A percentile compares a stretch with the other conserved stretches of the same genome.
phyloP scores from a whole-genome alignment of 2,888 invertebrate species.

The Drosophila affinis region DNA sequence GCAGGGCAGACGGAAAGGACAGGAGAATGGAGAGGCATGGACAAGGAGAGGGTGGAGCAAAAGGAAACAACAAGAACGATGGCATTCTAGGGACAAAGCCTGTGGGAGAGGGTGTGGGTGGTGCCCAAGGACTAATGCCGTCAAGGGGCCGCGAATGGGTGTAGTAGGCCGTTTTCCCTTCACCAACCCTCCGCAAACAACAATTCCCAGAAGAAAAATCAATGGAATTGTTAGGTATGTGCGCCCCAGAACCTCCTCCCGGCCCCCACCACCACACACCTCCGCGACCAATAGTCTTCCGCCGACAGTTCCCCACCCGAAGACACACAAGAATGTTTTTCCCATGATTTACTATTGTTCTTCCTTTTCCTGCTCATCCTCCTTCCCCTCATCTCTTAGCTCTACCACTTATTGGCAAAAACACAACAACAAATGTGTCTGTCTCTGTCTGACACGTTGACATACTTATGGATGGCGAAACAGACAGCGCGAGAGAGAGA shows the following conservation, averaged over 20 bases:
- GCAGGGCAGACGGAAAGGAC: slow-evolving; percentile 47
- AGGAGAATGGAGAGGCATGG: slow-evolving; percentile 9
- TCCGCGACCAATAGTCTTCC: slow-evolving; percentile 4
- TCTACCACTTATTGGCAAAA: background rate
- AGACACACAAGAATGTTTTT: slow-evolving; percentile 23
- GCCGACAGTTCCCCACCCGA: background rate
- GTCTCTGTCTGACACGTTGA: slow-evolving; percentile 57
- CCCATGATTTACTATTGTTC: slow-evolving; percentile 54
- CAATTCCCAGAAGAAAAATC: slow-evolving; percentile 78
- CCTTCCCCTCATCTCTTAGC: background rate
- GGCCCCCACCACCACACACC: slow-evolving; percentile 1
- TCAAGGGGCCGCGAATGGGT: background rate
- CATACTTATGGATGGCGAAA: slow-evolving; percentile 64
- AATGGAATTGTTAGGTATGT: slow-evolving; percentile 78
- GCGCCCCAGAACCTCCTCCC: slow-evolving; percentile 20
- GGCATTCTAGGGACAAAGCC: slow-evolving; percentile 6
- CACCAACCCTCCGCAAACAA: slow-evolving; percentile 21
- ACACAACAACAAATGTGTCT: background rate
- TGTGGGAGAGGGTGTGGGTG: background rate
- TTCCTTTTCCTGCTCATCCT: background rate
- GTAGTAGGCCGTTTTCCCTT: slow-evolving; percentile 34
- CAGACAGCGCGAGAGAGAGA: background rate
- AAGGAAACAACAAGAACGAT: slow-evolving; percentile 25
- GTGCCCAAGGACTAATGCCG: background rate
- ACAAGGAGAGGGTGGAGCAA: slow-evolving; percentile 26